phyloP scores from a whole-genome alignment of 2,888 invertebrate species.

The Aphidius colemani region DNA sequence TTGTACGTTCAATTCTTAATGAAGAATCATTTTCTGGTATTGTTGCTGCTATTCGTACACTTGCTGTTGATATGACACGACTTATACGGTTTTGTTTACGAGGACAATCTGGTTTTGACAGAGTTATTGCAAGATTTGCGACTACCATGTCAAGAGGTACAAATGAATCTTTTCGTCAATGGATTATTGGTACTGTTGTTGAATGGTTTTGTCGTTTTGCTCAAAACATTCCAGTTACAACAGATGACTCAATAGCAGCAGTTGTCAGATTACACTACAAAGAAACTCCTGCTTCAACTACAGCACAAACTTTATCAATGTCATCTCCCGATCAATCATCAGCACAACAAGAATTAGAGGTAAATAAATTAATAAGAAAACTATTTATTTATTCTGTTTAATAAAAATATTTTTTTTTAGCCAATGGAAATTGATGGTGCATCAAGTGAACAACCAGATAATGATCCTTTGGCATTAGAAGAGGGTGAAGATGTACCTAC shows the following conservation, averaged over 20 bases:
- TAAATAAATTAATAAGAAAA: constrained; percentile 12
- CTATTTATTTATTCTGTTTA: too few relatives aligned
- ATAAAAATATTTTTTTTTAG: constrained; percentile 47
- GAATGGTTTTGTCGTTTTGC: constrained; percentile 38
- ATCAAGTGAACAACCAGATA: constrained; percentile 41
- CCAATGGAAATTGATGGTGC: constrained; percentile 65
- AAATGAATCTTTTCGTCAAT: constrained; percentile 49
- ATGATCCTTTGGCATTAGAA: constrained; percentile 41
- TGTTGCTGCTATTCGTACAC: background rate
- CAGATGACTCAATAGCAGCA: constrained; percentile 31
- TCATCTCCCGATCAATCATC: constrained; percentile 1
- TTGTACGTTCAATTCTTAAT: background rate
- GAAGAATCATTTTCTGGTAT: constrained; percentile 2
- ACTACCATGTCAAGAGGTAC: constrained; percentile 1
- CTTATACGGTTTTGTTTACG: constrained; percentile 44
- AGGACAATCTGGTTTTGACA: constrained; percentile 58
- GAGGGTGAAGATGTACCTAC: constrained; percentile 48
- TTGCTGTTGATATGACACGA: constrained; percentile 5
- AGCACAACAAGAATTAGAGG: constrained; percentile 13
- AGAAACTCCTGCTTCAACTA: background rate
- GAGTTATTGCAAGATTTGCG: constrained; percentile 53
- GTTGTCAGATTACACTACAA: constrained; percentile 1
- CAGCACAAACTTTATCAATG: constrained; percentile 1
- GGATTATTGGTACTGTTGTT: constrained; percentile 43
- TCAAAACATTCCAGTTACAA: constrained; percentile 31